A percentile compares a stretch with the other conserved stretches of the same genome.
phyloP scores from a whole-genome alignment of 2,888 invertebrate species.

The Brachylomia viminalis region DNA sequence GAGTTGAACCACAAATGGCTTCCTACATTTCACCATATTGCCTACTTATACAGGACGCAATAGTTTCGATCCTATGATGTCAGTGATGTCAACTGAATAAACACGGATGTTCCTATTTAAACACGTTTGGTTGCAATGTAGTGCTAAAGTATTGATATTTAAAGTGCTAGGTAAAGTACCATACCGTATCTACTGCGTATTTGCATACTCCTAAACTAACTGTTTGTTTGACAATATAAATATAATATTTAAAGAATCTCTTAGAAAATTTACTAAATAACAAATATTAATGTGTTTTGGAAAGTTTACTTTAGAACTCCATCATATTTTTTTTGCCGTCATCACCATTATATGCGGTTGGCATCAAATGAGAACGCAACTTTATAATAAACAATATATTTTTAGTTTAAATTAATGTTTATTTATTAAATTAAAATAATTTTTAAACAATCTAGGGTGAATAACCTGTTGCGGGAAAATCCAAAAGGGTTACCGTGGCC shows the following conservation, averaged over 20 bases:
- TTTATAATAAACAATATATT: background rate
- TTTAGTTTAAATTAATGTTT: background rate
- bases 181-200: background rate
- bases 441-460: background rate
- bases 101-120: slow-evolving; percentile 42
- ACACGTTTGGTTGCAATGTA: slow-evolving; percentile 22
- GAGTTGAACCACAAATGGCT: background rate
- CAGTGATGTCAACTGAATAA: slow-evolving; percentile 23
- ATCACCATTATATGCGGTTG: background rate
- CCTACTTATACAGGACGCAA: background rate
- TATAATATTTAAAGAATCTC: background rate
- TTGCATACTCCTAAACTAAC: background rate
- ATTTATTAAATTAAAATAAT: too few relatives aligned
- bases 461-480: too few relatives aligned
- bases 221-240: background rate
- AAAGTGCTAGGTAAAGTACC: slow-evolving; percentile 24
- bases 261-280: background rate
- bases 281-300: background rate
- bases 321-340: background rate
- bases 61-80: background rate
- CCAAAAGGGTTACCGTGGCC: too few relatives aligned
- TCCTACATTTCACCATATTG: background rate
- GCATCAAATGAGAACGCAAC: background rate
- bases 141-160: slow-evolving; percentile 4
- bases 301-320: background rate